phyloP scores from a whole-genome alignment of 1,140 invertebrate species.

The Drosophila hydei region DNA sequence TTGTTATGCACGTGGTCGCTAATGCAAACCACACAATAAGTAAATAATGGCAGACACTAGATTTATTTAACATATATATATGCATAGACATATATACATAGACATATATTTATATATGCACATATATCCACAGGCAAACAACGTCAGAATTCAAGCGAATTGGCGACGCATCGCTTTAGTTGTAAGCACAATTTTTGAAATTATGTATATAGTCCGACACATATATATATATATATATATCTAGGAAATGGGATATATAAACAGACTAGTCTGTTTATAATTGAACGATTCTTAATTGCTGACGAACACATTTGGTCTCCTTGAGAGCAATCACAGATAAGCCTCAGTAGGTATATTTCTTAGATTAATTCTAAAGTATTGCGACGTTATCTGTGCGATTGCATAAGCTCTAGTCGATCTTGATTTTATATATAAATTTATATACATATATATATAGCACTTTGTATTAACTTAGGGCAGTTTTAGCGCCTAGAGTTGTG shows the following conservation, averaged over 20 bases:
- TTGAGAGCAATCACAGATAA: constrained; percentile 11
- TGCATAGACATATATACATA: background rate
- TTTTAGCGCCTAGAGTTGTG: background rate
- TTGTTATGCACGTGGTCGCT: constrained; percentile 44
- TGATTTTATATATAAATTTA: background rate
- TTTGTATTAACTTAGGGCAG: constrained; percentile 4
- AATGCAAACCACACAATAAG: constrained; percentile 40
- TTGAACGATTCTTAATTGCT: background rate
- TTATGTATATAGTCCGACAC: background rate
- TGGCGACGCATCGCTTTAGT: background rate
- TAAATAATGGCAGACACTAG: constrained; percentile 44
- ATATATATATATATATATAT: background rate
- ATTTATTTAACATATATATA: constrained; percentile 41
- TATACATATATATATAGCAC: too few relatives aligned
- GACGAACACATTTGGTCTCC: background rate
- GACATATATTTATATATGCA: background rate
- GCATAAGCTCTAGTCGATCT: background rate
- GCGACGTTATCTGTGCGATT: constrained; percentile 7
- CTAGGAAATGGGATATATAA: constrained; percentile 1
- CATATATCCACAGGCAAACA: background rate
- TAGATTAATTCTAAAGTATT: constrained; percentile 4
- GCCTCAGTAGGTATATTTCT: background rate
- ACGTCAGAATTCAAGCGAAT: background rate
- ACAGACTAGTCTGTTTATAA: background rate
- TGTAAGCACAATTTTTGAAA: background rate